Conservation (phyloP, 37 sponge, comb jelly and placozoan species). For the Tethya wilhelma region DNA sequence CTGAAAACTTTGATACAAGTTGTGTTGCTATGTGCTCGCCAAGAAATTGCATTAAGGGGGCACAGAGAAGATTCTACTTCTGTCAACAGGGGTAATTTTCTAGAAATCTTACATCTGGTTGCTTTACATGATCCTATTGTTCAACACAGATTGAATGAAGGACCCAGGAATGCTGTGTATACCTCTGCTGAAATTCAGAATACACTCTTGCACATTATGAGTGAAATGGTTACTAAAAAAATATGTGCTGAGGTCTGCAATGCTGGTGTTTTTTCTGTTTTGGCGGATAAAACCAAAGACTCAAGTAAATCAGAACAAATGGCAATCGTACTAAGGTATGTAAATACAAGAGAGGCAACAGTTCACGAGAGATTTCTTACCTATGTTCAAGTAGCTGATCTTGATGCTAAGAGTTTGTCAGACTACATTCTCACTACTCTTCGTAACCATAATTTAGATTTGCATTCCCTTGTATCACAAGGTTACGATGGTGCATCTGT, state of each 20-base stretch:
- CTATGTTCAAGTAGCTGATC: constrained; percentile 22
- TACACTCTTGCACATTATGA: constrained; percentile 35
- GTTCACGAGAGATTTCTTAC: constrained; percentile 46
- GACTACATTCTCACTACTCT: constrained; percentile 27
- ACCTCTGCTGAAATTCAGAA: constrained; percentile 44
- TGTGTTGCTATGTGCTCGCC: constrained; percentile 24
- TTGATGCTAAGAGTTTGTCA: constrained; percentile 47
- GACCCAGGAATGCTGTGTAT: no score
- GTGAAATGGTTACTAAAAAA: constrained; percentile 34
- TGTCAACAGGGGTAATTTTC: constrained; percentile 60
- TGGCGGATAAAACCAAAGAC: constrained; percentile 53
- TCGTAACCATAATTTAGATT: constrained; percentile 23
- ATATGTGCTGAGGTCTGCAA: constrained; percentile 5
- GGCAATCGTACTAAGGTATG: constrained; percentile 36
- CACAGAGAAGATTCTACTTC: constrained; percentile 29
- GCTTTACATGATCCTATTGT: constrained; percentile 59
- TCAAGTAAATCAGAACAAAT: constrained; percentile 41
- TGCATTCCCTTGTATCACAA: constrained; percentile 29
- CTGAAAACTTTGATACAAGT: constrained; percentile 33
- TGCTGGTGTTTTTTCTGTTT: constrained; percentile 24
- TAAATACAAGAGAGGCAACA: constrained; percentile 14
- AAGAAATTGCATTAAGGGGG: constrained; percentile 61
- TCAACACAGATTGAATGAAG: constrained; percentile 3
- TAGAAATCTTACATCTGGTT: constrained; percentile 31
- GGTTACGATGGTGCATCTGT: constrained; percentile 64